phyloP scores from a whole-genome alignment of 2,113 vertebrate genomes.

The Passerina amoena region DNA sequence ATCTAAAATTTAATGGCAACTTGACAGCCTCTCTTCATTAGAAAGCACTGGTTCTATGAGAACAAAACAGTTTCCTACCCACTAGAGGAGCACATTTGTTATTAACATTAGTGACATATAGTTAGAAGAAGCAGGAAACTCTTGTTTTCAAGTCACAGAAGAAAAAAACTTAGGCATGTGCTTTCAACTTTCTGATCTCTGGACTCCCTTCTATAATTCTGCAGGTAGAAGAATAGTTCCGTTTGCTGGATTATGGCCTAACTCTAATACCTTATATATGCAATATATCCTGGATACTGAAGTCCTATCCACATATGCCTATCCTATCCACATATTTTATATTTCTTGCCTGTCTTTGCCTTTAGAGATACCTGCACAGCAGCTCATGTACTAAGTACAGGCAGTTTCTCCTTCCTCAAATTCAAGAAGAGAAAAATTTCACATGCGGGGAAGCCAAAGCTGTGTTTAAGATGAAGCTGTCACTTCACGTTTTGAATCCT shows the following conservation, averaged over 20 bases:
- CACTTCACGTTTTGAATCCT: neutral
- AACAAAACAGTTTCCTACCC: conserved; percentile 34
- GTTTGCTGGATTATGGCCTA: neutral
- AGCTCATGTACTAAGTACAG: neutral
- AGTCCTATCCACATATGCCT: neutral
- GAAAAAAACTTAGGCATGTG: neutral
- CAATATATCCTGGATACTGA: neutral
- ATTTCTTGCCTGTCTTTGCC: neutral
- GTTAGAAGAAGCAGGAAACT: conserved; percentile 12
- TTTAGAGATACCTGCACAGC: neutral
- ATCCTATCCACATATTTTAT: neutral
- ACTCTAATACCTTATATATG: neutral
- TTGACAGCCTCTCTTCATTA: neutral
- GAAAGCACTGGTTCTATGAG: neutral
- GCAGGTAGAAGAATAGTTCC: neutral
- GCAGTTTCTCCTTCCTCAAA: neutral
- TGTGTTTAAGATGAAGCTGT: neutral
- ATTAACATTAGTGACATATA: conserved; percentile 33
- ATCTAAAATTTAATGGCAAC: conserved; percentile 35
- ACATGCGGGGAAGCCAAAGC: neutral
- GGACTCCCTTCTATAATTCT: neutral
- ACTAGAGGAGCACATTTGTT: conserved; percentile 21
- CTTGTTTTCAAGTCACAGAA: conserved; percentile 7
- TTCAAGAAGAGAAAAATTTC: neutral
- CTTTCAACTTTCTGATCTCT: conserved; percentile 4